These are phyloP conservation scores for Pitta sordida DNA, from an alignment of 2,113 vertebrate genomes.

Conservation along the genomic window DNA sequence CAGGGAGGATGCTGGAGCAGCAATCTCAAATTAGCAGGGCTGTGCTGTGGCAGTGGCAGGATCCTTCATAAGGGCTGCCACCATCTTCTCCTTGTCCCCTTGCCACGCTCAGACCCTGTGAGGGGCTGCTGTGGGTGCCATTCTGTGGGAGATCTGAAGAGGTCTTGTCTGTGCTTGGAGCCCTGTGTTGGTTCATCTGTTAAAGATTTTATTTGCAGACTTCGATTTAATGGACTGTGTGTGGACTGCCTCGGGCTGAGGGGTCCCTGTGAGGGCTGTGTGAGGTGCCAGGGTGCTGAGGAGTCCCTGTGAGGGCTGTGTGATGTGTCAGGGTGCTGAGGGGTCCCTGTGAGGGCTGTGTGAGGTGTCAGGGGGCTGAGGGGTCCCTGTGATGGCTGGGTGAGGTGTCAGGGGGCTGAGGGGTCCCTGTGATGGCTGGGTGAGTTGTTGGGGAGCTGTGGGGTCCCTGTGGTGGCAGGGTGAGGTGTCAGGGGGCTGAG, in stretches of 20 bases:
- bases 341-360: too few species aligned
- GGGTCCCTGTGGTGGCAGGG: background rate
- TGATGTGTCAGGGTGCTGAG: background rate
- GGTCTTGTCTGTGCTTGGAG: background rate
- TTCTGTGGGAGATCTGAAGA: too few species aligned
- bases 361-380: too few species aligned
- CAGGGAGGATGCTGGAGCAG: background rate
- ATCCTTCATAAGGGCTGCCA: accelerated
- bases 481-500: background rate
- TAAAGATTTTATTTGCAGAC: background rate
- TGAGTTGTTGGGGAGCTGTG: too few species aligned
- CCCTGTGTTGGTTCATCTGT: accelerated
- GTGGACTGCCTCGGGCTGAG: background rate
- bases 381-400: background rate
- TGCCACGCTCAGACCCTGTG: accelerated
- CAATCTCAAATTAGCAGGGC: background rate
- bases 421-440: too few species aligned
- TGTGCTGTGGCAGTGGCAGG: background rate
- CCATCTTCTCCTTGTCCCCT: background rate
- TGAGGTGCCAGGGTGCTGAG: background rate
- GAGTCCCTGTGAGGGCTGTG: background rate
- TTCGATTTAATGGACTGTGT: background rate
- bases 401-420: background rate
- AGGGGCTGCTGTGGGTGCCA: background rate
- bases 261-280: background rate